Percentiles rank a stretch among this genome's conserved stretches.
phyloP scores from a whole-genome alignment of 2,797 vertebrate genomes.

The Ibycter americanus region DNA sequence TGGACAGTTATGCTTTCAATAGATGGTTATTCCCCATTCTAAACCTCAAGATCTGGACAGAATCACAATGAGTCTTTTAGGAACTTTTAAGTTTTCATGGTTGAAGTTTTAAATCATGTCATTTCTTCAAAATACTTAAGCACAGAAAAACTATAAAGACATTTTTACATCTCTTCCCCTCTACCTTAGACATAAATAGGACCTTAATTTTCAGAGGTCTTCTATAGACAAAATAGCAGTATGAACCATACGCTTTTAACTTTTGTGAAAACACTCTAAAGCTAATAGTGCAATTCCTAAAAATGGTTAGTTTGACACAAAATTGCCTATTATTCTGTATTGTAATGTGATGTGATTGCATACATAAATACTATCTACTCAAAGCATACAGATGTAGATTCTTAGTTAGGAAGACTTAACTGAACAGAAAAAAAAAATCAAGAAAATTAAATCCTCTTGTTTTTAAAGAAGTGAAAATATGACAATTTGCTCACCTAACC shows the following conservation, averaged over 20 bases:
- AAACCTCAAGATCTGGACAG: not conserved
- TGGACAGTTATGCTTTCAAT: not conserved
- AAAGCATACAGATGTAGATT: not conserved
- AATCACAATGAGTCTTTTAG: not conserved
- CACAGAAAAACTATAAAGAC: not conserved
- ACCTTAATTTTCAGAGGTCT: not conserved
- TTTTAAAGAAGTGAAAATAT: not conserved
- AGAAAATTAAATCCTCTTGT: not conserved
- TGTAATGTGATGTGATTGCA: not conserved
- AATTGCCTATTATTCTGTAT: not conserved
- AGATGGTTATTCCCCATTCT: not conserved
- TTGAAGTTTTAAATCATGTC: not conserved
- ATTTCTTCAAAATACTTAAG: not conserved
- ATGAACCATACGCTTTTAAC: not conserved
- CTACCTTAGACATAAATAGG: not conserved
- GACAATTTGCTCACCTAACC: not conserved
- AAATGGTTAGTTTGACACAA: fast-evolving
- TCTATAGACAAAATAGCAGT: not conserved
- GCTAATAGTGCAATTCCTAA: not conserved
- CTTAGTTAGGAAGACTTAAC: not conserved
- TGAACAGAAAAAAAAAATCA: not conserved
- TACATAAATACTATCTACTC: not conserved
- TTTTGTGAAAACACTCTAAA: not conserved
- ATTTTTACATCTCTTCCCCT: not conserved
- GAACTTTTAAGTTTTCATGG: not conserved